These are phyloP conservation scores for Lycorma delicatula DNA, from an alignment of 1,140 invertebrate genomes.

Conservation along the genomic window DNA sequence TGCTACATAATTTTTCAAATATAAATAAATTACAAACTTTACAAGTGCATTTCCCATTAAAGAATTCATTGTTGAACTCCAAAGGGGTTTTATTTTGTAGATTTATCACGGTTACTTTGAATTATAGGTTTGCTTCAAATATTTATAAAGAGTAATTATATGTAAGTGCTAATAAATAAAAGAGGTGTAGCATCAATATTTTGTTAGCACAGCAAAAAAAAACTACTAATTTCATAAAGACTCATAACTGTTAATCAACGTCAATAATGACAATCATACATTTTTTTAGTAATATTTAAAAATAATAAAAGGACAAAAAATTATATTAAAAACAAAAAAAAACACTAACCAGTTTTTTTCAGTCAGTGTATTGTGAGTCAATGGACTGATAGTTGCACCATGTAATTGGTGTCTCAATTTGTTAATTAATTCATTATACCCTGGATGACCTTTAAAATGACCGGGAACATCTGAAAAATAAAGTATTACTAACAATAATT, in stretches of 20 bases:
- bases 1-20: background rate
- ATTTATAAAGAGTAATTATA: background rate
- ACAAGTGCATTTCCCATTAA: too few species aligned
- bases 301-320: slow-evolving; percentile 11
- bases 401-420: slow-evolving; percentile 56
- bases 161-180: background rate
- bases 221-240: background rate
- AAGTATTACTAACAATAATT: too few species aligned
- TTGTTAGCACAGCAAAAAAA: too few species aligned
- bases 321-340: background rate
- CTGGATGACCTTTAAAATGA: slow-evolving; percentile 46
- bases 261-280: background rate
- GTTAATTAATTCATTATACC: slow-evolving; percentile 51
- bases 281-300: background rate
- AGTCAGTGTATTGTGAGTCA: slow-evolving; percentile 52
- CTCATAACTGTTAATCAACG: background rate
- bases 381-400: slow-evolving; percentile 51
- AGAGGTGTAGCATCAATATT: background rate
- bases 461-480: too few species aligned
- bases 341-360: slow-evolving; percentile 54
- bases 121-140: too few species aligned
- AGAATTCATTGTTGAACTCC: too few species aligned
- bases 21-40: too few species aligned
- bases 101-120: too few species aligned
- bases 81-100: too few species aligned